These are phyloP conservation scores for Gallinago solitaria DNA, from an alignment of 2,797 vertebrate genomes.

Conservation along the genomic window DNA sequence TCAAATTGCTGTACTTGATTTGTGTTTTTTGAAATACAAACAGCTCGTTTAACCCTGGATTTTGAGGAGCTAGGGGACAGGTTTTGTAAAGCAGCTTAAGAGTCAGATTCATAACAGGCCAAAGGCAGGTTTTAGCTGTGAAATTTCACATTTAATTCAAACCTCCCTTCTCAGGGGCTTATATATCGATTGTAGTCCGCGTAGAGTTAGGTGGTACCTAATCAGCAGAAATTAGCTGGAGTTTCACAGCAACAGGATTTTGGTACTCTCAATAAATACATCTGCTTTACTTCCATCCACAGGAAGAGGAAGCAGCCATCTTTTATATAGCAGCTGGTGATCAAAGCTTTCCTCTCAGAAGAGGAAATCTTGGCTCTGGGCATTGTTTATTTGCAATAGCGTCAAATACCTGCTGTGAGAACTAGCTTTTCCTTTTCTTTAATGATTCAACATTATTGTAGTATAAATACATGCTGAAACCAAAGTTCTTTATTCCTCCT, in stretches of 20 bases:
- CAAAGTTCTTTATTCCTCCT: background rate
- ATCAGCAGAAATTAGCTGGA: background rate
- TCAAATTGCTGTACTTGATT: background rate
- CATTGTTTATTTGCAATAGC: background rate
- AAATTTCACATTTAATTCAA: background rate
- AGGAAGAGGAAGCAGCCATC: background rate
- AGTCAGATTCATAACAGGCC: background rate
- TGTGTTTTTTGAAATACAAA: background rate
- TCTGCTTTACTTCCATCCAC: background rate
- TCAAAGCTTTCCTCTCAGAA: background rate
- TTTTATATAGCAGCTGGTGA: background rate
- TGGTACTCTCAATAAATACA: background rate
- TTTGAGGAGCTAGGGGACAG: background rate
- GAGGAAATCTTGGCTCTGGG: background rate
- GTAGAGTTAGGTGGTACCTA: background rate
- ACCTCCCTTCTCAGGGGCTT: background rate
- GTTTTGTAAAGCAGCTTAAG: background rate
- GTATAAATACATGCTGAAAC: background rate
- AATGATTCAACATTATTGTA: background rate
- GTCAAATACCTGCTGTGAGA: background rate
- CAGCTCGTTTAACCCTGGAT: background rate
- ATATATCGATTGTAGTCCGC: background rate
- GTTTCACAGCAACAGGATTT: background rate
- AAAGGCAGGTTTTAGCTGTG: background rate
- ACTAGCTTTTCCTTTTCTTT: background rate